These are phyloP conservation scores for Rhagophthalmus giganteus DNA, from an alignment of 2,888 invertebrate genomes.

Conservation along the genomic window DNA sequence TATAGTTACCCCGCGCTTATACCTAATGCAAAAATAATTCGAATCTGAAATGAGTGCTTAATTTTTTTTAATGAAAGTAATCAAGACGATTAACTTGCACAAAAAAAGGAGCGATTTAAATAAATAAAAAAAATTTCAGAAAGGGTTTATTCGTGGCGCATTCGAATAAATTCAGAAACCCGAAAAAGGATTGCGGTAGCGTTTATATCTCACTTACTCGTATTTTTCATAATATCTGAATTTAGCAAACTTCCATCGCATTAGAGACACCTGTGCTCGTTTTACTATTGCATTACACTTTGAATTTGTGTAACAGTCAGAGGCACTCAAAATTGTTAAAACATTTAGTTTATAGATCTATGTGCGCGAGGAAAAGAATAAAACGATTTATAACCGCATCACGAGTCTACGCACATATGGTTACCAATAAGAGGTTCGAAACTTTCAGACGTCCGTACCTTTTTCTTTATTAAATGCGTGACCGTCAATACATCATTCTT, in stretches of 20 bases:
- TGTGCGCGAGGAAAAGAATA: slow-evolving; percentile 17
- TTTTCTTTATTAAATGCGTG: slow-evolving; percentile 25
- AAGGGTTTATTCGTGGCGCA: background rate
- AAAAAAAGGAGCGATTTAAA: too few species aligned
- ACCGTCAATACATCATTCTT: slow-evolving; percentile 14
- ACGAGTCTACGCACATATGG: slow-evolving; percentile 23
- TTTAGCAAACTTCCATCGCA: slow-evolving; percentile 27
- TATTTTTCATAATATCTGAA: slow-evolving; percentile 21
- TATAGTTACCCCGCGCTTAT: background rate
- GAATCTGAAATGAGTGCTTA: too few species aligned
- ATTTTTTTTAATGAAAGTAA: too few species aligned
- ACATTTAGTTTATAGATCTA: slow-evolving; percentile 21
- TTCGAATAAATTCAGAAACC: background rate
- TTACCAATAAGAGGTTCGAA: slow-evolving; percentile 21
- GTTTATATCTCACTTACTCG: slow-evolving; percentile 10
- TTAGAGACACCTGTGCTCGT: slow-evolving; percentile 30
- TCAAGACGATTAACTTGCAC: too few species aligned
- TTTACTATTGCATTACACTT: slow-evolving; percentile 16
- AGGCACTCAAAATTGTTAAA: slow-evolving; percentile 21
- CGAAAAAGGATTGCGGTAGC: background rate
- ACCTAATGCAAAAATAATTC: too few species aligned
- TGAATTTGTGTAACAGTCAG: slow-evolving; percentile 3
- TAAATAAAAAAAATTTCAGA: background rate
- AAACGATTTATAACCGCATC: slow-evolving; percentile 25
- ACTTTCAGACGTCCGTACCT: slow-evolving; percentile 15